Percentiles rank a stretch among this genome's conserved stretches.
These are phyloP conservation scores for Dicentrarchus labrax DNA, from an alignment of 2,113 vertebrate genomes.

Conservation along the genomic window DNA sequence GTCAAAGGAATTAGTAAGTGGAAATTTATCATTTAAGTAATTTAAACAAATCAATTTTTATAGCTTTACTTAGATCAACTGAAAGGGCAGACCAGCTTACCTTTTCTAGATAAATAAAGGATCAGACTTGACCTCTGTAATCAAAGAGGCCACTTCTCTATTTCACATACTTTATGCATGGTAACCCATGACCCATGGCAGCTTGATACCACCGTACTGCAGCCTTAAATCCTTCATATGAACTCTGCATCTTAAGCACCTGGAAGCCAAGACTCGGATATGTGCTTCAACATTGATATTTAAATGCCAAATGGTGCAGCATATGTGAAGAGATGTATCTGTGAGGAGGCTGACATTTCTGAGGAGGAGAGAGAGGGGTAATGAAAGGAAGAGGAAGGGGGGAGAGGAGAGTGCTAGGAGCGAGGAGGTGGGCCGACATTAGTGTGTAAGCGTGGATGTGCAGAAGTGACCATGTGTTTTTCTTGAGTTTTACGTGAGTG, in stretches of 20 bases:
- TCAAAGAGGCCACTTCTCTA: not conserved
- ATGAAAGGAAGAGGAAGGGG: conserved; percentile 8
- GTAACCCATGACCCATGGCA: not conserved
- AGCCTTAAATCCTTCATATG: conserved; percentile 3
- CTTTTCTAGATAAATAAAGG: conserved; percentile 8
- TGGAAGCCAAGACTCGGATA: conserved; percentile 1
- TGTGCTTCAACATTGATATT: conserved; percentile 55
- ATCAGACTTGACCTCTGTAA: not conserved
- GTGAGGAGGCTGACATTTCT: conserved; percentile 66
- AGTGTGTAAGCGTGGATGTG: not conserved
- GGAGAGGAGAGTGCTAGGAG: not conserved
- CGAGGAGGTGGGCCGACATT: not conserved
- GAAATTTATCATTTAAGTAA: no score
- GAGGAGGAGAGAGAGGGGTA: conserved; percentile 27
- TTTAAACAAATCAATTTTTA: not conserved
- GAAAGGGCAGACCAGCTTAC: not conserved
- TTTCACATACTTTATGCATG: not conserved
- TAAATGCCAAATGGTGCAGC: conserved; percentile 68
- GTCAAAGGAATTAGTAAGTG: not conserved
- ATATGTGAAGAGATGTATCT: conserved; percentile 34
- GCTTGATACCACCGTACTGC: not conserved
- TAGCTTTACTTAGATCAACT: not conserved
- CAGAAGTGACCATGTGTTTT: not conserved
- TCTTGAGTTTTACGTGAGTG: not conserved
- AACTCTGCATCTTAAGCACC: conserved; percentile 41